These are phyloP conservation scores for Enteromius viviparus DNA, from an alignment of 2,797 vertebrate genomes.

Conservation along the genomic window DNA sequence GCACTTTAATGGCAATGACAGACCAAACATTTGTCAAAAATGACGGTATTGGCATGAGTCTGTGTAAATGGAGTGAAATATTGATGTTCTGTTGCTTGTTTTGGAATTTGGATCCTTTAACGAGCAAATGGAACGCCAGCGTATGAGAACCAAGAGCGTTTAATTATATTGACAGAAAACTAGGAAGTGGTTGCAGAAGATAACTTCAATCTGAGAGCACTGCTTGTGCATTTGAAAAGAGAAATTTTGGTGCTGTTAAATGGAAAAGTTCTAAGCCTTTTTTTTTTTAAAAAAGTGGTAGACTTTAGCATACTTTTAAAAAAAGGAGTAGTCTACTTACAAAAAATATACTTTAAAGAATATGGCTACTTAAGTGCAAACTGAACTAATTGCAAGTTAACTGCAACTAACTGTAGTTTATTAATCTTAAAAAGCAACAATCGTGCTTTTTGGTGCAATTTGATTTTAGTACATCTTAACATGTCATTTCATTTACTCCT, in stretches of 20 bases:
- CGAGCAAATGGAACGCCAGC: neutral
- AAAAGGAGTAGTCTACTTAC: neutral
- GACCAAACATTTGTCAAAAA: slow-evolving; percentile 4
- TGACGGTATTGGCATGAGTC: neutral
- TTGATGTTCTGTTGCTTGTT: slow-evolving; percentile 18
- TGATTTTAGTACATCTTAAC: neutral
- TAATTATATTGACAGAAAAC: neutral
- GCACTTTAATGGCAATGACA: slow-evolving; percentile 20
- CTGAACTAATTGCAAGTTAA: neutral
- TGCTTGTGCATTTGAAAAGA: neutral
- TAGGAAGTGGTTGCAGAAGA: neutral
- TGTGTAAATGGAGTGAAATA: slow-evolving; percentile 15
- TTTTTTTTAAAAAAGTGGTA: neutral
- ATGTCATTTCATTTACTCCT: neutral
- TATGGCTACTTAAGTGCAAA: neutral
- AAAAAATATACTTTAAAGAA: neutral
- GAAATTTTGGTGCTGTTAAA: neutral
- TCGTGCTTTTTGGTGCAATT: neutral
- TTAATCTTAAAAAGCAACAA: neutral
- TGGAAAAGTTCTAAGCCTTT: neutral
- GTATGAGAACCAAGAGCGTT: neutral
- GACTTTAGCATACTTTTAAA: neutral
- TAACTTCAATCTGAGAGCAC: neutral
- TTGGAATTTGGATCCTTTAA: slow-evolving; percentile 6
- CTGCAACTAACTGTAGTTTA: neutral